These are phyloP conservation scores for Corythornis cristatus DNA, from an alignment of 2,113 vertebrate genomes.

Conservation along the genomic window DNA sequence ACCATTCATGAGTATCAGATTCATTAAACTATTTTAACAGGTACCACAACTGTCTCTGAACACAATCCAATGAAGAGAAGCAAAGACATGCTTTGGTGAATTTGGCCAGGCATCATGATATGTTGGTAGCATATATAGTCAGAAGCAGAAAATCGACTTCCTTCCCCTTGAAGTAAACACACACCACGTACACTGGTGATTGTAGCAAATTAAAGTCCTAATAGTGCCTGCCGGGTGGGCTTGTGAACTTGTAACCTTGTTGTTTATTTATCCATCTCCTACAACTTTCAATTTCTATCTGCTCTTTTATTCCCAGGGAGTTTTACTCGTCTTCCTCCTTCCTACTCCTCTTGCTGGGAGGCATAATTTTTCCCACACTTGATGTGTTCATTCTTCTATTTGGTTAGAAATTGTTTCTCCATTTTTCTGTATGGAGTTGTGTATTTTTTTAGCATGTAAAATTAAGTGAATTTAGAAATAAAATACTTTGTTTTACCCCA, in stretches of 20 bases:
- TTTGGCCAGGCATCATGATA: conserved; percentile 35
- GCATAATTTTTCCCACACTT: conserved; percentile 30
- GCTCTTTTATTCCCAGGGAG: conserved; percentile 43
- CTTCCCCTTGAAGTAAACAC: conserved; percentile 46
- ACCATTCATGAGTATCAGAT: conserved; percentile 60
- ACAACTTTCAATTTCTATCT: conserved; percentile 17
- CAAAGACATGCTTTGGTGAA: conserved; percentile 57
- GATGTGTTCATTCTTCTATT: conserved; percentile 12
- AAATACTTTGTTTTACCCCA: neutral
- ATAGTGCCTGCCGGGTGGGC: conserved; percentile 62
- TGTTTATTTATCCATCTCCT: conserved; percentile 67
- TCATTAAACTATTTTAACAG: conserved; percentile 68
- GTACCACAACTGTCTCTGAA: conserved; percentile 60
- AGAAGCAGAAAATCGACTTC: conserved; percentile 56
- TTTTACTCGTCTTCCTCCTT: conserved; percentile 39
- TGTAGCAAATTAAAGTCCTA: conserved; percentile 70
- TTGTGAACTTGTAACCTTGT: conserved; percentile 68
- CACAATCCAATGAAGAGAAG: conserved; percentile 32
- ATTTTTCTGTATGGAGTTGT: neutral
- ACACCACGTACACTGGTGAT: conserved; percentile 9
- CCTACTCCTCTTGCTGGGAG: conserved; percentile 41
- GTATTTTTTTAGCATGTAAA: neutral
- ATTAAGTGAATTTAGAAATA: neutral
- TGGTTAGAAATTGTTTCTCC: conserved; percentile 42
- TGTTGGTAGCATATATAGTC: conserved; percentile 49